Percentiles rank a stretch among this genome's conserved stretches.
These are phyloP conservation scores for Petrocephalus schoutedeni DNA, from an alignment of 2,797 vertebrate genomes.

Conservation along the genomic window DNA sequence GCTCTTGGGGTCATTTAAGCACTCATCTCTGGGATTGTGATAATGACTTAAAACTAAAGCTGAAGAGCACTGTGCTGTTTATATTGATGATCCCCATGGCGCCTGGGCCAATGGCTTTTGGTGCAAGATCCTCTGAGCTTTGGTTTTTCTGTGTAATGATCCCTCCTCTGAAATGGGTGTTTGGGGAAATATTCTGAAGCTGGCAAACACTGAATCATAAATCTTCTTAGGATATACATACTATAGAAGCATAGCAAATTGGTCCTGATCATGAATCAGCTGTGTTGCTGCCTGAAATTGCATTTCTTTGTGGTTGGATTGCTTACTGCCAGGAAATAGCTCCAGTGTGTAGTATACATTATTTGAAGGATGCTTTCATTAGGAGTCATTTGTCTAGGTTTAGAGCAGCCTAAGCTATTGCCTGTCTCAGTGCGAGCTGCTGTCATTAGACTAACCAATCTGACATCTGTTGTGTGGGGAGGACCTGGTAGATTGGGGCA, in stretches of 20 bases:
- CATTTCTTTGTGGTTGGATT: neutral
- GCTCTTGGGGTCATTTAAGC: neutral
- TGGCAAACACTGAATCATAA: neutral
- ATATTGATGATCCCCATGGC: neutral
- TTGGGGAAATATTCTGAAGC: neutral
- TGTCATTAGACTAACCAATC: slow-evolving; percentile 9
- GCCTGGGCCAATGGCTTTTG: neutral
- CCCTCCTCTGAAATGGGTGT: neutral
- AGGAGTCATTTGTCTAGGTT: slow-evolving; percentile 19
- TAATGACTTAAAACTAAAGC: neutral
- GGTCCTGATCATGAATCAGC: neutral
- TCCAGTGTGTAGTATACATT: neutral
- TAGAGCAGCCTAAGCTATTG: slow-evolving; percentile 12
- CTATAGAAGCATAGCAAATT: neutral
- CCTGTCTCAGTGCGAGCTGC: neutral
- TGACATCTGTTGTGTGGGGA: slow-evolving; percentile 11
- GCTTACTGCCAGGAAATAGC: neutral
- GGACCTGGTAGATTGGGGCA: neutral
- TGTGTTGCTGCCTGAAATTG: neutral
- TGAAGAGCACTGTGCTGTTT: neutral
- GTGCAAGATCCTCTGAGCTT: neutral
- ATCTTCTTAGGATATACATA: neutral
- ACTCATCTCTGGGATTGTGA: neutral
- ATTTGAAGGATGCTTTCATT: neutral
- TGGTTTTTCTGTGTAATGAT: slow-evolving; percentile 8